Evolutionary conservation across 2,888 invertebrate genomes (phyloP).

Genomic region (Brachypterus glaber): DNA sequence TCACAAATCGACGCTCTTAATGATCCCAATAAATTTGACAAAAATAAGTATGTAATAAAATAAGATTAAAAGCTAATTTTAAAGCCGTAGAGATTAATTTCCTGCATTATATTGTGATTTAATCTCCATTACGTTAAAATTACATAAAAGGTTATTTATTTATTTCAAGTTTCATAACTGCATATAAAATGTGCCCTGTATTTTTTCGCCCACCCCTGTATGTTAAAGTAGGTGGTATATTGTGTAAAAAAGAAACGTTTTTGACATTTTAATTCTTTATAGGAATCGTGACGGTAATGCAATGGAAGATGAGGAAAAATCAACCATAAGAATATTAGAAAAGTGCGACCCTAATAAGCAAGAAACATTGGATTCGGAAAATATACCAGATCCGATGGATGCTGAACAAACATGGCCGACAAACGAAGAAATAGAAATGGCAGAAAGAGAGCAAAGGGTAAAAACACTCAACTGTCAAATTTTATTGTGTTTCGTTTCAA

Average conservation of each 20-base stretch:
- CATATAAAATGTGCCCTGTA: too few species aligned
- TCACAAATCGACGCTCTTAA: slow-evolving; percentile 60
- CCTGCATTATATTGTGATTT: too few species aligned
- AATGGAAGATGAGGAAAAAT: slow-evolving; percentile 22
- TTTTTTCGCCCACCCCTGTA: too few species aligned
- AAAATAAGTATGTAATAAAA: slow-evolving; percentile 41
- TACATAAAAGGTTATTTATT: too few species aligned
- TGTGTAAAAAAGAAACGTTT: too few species aligned
- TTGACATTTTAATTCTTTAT: slow-evolving; percentile 5
- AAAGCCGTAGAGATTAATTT: too few species aligned
- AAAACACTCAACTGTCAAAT: too few species aligned
- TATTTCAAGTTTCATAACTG: too few species aligned
- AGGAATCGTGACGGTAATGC: slow-evolving; percentile 17
- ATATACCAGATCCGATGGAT: slow-evolving; percentile 81
- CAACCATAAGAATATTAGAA: slow-evolving; percentile 44
- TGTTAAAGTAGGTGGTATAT: too few species aligned
- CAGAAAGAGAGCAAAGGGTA: slow-evolving; percentile 47
- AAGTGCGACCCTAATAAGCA: slow-evolving; percentile 57
- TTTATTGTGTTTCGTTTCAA: too few species aligned
- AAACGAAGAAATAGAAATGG: slow-evolving; percentile 74
- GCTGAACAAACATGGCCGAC: slow-evolving; percentile 97
- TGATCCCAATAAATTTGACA: slow-evolving; percentile 58
- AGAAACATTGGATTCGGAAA: slow-evolving; percentile 68
- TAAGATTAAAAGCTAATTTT: too few species aligned
- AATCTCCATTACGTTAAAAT: too few species aligned